Percentiles rank a stretch among this genome's conserved stretches.
These are phyloP conservation scores for Camelus bactrianus DNA, from an alignment of 2,113 vertebrate species.

Conservation along the genomic window DNA sequence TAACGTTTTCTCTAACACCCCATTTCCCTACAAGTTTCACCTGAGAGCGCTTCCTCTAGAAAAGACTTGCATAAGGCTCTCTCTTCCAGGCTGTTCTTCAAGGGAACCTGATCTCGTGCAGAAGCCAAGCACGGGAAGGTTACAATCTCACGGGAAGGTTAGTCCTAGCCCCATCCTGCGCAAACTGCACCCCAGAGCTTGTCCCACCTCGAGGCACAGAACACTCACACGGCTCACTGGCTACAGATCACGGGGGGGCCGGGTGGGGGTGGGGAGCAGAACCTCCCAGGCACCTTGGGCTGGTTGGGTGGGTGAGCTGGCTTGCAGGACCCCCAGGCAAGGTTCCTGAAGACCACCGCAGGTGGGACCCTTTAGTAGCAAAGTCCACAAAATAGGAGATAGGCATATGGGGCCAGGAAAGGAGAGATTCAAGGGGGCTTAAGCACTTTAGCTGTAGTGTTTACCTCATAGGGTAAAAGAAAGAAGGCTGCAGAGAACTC, in stretches of 20 bases:
- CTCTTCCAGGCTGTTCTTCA: neutral
- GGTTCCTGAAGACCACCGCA: neutral
- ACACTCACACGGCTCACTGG: neutral
- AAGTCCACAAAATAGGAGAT: neutral
- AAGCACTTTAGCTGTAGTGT: no score
- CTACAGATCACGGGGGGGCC: neutral
- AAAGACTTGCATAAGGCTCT: neutral
- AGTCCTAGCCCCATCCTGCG: neutral
- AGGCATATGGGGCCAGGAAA: neutral
- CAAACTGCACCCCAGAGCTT: neutral
- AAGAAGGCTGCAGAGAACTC: neutral
- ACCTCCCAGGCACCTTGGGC: neutral
- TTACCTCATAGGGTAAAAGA: neutral
- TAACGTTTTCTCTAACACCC: neutral
- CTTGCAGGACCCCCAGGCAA: neutral
- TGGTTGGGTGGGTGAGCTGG: neutral
- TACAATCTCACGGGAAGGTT: neutral
- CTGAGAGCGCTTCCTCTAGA: neutral
- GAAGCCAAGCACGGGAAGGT: neutral
- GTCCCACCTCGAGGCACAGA: neutral
- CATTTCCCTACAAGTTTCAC: neutral
- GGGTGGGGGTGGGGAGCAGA: rapidly evolving
- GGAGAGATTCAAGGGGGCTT: neutral
- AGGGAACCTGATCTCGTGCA: neutral
- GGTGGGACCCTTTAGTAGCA: neutral